phyloP scores from a whole-genome alignment of 92 coral and sea anemone genomes.

The Anthopleura xanthogrammica region DNA sequence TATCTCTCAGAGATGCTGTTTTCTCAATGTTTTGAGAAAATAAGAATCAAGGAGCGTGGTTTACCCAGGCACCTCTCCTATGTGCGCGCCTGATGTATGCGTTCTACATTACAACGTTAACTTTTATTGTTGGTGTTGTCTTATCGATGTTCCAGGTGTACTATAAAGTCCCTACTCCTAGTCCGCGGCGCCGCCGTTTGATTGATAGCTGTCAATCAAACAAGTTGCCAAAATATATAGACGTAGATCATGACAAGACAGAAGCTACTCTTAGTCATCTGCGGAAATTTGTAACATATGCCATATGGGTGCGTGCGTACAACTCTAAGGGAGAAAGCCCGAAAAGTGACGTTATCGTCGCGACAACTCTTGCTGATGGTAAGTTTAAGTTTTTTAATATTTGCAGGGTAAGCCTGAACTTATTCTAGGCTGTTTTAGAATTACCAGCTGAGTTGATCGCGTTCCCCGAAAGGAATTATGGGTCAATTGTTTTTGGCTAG shows the following conservation, averaged over 20 bases:
- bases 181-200: slow-evolving; percentile 56
- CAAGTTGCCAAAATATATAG: slow-evolving; percentile 72
- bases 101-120: no score
- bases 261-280: slow-evolving; percentile 76
- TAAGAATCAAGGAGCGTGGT: no score
- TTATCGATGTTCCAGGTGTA: slow-evolving; percentile 41
- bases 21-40: no score
- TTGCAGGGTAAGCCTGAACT: background rate
- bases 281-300: slow-evolving; percentile 69
- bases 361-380: slow-evolving; percentile 75
- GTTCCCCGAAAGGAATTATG: no score
- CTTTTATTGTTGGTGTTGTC: background rate
- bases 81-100: no score
- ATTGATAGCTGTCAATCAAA: slow-evolving; percentile 45
- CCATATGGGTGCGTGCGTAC: slow-evolving; percentile 74
- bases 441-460: no score
- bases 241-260: slow-evolving; percentile 75
- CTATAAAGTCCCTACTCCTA: slow-evolving; percentile 46
- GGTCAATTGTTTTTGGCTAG: no score
- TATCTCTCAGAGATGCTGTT: no score
- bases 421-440: background rate
- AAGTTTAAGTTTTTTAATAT: slow-evolving; percentile 21
- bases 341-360: slow-evolving; percentile 41
- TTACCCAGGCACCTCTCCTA: no score
- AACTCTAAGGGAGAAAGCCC: slow-evolving; percentile 92